Percentiles rank a stretch among this genome's conserved stretches.
These are phyloP conservation scores for Odocoileus virginianus DNA, from an alignment of 2,113 vertebrate genomes.

Conservation along the genomic window DNA sequence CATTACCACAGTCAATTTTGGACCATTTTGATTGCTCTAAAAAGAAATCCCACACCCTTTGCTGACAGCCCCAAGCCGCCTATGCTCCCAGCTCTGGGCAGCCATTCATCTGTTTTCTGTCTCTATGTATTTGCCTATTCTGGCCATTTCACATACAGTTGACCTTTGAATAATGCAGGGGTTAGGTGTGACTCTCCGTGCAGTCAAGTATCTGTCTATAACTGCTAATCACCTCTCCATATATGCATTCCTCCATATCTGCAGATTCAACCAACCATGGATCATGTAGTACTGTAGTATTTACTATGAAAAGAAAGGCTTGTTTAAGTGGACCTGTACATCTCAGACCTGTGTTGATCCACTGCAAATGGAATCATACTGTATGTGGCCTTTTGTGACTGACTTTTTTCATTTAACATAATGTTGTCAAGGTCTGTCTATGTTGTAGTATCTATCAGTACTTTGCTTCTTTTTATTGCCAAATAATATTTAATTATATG, in stretches of 20 bases:
- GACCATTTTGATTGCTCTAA: neutral
- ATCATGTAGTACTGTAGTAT: neutral
- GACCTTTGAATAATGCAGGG: neutral
- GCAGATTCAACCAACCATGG: neutral
- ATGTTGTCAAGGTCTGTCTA: neutral
- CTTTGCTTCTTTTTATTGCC: conserved; percentile 1
- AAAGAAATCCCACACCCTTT: neutral
- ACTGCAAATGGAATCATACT: neutral
- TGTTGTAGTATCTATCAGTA: neutral
- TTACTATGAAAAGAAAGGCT: neutral
- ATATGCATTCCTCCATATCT: neutral
- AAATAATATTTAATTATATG: neutral
- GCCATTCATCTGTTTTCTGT: neutral
- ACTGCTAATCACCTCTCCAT: neutral
- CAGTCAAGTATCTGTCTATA: neutral
- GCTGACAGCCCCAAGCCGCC: neutral
- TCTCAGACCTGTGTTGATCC: neutral
- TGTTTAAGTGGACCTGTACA: neutral
- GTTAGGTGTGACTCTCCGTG: neutral
- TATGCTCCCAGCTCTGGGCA: neutral
- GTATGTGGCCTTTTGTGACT: neutral
- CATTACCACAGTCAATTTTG: neutral
- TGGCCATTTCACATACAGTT: neutral
- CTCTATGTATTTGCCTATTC: neutral
- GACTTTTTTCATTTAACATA: neutral